Evolutionary conservation across 2,797 vertebrate species (phyloP).

Genomic region (Darevskia mixta): DNA sequence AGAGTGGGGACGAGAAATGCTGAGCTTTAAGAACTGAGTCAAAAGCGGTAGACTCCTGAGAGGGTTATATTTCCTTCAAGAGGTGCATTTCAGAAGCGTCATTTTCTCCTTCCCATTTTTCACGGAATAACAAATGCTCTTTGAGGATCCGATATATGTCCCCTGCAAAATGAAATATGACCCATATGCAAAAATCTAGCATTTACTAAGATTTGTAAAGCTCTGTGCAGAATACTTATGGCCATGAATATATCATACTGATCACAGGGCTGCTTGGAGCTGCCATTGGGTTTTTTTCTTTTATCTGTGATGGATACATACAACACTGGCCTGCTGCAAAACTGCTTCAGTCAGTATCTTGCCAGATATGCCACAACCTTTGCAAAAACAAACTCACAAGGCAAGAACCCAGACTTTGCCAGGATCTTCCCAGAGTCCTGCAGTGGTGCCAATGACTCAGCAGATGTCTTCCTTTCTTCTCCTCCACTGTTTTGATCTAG

Average conservation of each 20-base stretch:
- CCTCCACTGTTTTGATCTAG: conserved; percentile 48
- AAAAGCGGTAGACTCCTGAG: not conserved
- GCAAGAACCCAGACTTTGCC: not conserved
- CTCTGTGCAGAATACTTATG: conserved; percentile 29
- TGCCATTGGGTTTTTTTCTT: conserved; percentile 14
- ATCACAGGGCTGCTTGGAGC: conserved; percentile 12
- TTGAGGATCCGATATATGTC: not conserved
- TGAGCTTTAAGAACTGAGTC: conserved; percentile 1
- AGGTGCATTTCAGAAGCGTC: not conserved
- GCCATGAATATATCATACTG: conserved; percentile 14
- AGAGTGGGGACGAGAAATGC: conserved; percentile 1
- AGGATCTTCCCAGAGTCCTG: not conserved
- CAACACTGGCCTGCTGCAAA: conserved; percentile 13
- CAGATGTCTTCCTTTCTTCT: conserved; percentile 73
- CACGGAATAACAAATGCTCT: conserved; percentile 34
- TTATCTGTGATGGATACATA: not conserved
- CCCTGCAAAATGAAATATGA: conserved; percentile 25
- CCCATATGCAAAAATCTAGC: conserved; percentile 17
- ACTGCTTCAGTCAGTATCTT: conserved; percentile 28
- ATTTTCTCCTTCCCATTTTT: conserved; percentile 32
- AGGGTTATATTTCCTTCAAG: conserved; percentile 24
- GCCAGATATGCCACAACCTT: conserved; percentile 3
- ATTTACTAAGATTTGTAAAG: conserved; percentile 15
- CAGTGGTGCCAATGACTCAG: conserved; percentile 64
- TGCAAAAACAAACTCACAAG: not conserved